Evolutionary conservation across 1,140 invertebrate genomes (phyloP).

Genomic region (Araneus ventricosus): DNA sequence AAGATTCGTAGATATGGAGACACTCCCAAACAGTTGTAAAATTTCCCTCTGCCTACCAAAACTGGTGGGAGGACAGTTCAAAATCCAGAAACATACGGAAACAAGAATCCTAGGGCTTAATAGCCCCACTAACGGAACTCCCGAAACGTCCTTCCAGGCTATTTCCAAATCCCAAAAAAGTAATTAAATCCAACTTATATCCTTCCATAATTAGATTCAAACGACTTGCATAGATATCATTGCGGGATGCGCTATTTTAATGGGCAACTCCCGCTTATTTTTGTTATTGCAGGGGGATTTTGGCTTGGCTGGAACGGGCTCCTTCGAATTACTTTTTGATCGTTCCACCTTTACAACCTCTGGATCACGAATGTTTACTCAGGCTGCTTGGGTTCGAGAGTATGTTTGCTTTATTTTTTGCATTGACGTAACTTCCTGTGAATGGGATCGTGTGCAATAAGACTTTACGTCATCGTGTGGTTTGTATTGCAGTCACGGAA

Average conservation of each 20-base stretch:
- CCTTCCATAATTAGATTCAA: constrained; percentile 58
- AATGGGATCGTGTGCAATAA: no score
- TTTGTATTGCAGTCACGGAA: no score
- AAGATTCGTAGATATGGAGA: constrained; percentile 5
- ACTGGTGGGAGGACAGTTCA: neutral
- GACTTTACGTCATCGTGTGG: no score
- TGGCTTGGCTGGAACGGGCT: neutral
- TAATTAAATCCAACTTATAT: constrained; percentile 66
- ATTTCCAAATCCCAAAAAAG: constrained; percentile 50
- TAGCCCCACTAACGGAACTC: constrained; percentile 2
- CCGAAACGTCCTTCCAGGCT: neutral
- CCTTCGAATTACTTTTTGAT: constrained; percentile 56
- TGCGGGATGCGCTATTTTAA: constrained; percentile 36
- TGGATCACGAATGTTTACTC: constrained; percentile 21
- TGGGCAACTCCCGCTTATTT: constrained; percentile 19
- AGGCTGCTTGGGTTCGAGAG: neutral
- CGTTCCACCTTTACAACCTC: constrained; percentile 39
- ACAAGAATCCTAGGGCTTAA: constrained; percentile 19
- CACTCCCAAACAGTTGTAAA: neutral
- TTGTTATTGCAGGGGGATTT: constrained; percentile 35
- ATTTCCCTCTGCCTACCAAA: neutral
- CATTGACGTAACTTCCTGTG: neutral
- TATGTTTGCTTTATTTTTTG: neutral
- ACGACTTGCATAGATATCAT: constrained; percentile 50
- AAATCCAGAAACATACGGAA: neutral